These are phyloP conservation scores for Catalaphyllia jardinei DNA, from an alignment of 64 coral and sea anemone genomes.

Conservation along the genomic window DNA sequence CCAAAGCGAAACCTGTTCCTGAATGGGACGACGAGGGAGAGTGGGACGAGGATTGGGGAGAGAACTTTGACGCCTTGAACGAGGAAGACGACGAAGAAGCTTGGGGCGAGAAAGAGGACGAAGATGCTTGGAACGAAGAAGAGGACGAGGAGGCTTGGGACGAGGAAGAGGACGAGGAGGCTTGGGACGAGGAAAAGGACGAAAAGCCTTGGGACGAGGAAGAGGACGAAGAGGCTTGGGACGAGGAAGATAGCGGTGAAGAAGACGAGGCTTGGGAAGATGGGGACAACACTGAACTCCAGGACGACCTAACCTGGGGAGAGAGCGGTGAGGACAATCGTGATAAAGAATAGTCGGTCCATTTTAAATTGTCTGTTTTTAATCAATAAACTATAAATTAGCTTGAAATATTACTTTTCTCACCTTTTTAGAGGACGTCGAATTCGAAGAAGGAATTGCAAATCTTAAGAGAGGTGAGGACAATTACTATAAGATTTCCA, in stretches of 20 bases:
- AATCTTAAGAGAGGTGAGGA: constrained; percentile 3
- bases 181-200: not conserved
- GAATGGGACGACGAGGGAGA: not conserved
- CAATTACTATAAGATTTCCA: not conserved
- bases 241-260: not conserved
- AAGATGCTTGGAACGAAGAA: not conserved
- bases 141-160: not conserved
- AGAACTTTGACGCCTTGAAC: not conserved
- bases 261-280: not conserved
- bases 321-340: not conserved
- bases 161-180: not conserved
- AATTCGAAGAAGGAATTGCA: not conserved
- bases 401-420: too few relatives aligned
- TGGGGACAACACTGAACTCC: not conserved
- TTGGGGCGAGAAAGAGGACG: not conserved
- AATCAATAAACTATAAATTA: too few relatives aligned
- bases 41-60: not conserved
- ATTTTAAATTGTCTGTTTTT: not conserved
- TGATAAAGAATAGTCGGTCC: not conserved
- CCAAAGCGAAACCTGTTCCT: constrained; percentile 8
- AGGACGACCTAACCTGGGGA: not conserved
- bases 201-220: not conserved
- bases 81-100: not conserved
- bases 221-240: not conserved
- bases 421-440: not conserved